Evolutionary conservation across 2,113 vertebrate genomes (phyloP).

Genomic region (Himantopus leucocephalus): DNA sequence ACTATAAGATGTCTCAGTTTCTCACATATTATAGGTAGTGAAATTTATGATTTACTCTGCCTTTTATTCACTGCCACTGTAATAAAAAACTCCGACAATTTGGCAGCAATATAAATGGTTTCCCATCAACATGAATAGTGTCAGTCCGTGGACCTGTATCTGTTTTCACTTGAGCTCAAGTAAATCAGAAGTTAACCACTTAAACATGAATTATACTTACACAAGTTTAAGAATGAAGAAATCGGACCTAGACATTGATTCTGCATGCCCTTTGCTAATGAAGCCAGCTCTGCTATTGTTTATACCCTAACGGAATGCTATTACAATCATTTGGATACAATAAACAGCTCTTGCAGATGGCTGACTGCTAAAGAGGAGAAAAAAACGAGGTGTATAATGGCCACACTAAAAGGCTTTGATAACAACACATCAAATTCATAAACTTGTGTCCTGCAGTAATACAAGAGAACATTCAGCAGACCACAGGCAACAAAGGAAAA

Average conservation of each 20-base stretch:
- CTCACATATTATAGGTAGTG: neutral
- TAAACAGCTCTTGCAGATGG: constrained; percentile 42
- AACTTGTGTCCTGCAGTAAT: constrained; percentile 22
- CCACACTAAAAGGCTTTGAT: constrained; percentile 34
- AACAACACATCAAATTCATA: constrained; percentile 40
- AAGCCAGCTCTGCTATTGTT: constrained; percentile 16
- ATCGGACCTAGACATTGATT: neutral
- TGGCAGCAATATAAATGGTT: constrained; percentile 12
- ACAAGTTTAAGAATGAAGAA: neutral
- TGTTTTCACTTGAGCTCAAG: neutral
- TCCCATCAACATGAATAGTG: constrained; percentile 10
- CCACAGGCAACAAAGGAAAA: constrained; percentile 49
- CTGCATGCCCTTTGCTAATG: neutral
- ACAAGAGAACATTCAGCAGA: constrained; percentile 36
- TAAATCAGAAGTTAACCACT: constrained; percentile 43
- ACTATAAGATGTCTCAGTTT: neutral
- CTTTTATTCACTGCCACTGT: constrained; percentile 38
- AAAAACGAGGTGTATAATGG: neutral
- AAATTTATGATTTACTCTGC: constrained; percentile 29
- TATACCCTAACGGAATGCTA: neutral
- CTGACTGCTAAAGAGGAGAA: neutral
- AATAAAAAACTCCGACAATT: neutral
- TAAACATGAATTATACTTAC: neutral
- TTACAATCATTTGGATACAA: neutral
- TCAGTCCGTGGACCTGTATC: neutral